A percentile compares a stretch with the other conserved stretches of the same genome.
These are phyloP conservation scores for Zeuzera pyrina DNA, from an alignment of 2,888 invertebrate species.

Conservation along the genomic window DNA sequence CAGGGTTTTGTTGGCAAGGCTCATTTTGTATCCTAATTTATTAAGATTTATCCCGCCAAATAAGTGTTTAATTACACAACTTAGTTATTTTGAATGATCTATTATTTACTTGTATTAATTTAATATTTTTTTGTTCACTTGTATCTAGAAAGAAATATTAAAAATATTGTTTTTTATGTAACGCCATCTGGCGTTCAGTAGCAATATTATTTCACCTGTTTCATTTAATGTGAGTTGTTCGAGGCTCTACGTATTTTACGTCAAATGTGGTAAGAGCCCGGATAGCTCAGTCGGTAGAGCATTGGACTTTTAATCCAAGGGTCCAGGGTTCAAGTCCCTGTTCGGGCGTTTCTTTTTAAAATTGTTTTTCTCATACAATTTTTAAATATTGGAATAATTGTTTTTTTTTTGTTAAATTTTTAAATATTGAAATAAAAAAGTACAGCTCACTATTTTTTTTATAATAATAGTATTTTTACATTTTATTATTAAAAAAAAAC, in stretches of 20 bases:
- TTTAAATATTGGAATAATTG: neutral
- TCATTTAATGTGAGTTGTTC: neutral
- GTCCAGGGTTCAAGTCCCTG: constrained; percentile 75
- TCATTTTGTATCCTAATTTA: too few relatives aligned
- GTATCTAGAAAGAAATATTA: neutral
- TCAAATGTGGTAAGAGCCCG: constrained; percentile 39
- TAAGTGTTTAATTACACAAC: too few relatives aligned
- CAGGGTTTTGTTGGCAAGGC: too few relatives aligned
- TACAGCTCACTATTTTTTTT: neutral
- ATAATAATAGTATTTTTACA: too few relatives aligned
- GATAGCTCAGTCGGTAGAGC: constrained; percentile 75
- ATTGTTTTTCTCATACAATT: neutral
- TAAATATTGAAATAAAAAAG: neutral
- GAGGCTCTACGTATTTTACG: constrained; percentile 8
- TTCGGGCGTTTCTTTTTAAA: constrained; percentile 55
- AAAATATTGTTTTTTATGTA: too few relatives aligned
- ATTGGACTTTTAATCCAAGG: constrained; percentile 74
- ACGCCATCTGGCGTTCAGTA: constrained; percentile 53
- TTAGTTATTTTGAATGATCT: too few relatives aligned
- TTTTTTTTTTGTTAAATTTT: neutral
- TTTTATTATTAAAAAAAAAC: too few relatives aligned
- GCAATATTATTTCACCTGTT: constrained; percentile 18
- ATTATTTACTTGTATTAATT: too few relatives aligned
- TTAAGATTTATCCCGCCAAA: too few relatives aligned
- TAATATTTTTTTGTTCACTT: neutral